Evolutionary conservation across 2,888 invertebrate genomes (phyloP).

Genomic region (Argynnis bischoffii): DNA sequence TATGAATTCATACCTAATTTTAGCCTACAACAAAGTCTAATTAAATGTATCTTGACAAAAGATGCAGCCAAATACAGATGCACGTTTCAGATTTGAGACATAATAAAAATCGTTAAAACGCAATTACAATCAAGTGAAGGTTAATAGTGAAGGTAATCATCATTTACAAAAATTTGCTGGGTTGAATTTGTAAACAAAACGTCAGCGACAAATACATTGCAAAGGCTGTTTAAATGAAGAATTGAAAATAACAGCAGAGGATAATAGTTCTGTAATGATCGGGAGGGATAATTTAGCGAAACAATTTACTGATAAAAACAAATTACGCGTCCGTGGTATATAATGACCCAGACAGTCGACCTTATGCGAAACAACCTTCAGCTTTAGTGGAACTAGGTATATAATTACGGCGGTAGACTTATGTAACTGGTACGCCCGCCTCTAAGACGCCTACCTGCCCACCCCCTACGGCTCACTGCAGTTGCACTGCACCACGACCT

Average conservation of each 20-base stretch:
- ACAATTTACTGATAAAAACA: conserved; percentile 12
- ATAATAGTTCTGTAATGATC: conserved; percentile 10
- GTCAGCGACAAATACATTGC: conserved; percentile 8
- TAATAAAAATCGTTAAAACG: conserved; percentile 23
- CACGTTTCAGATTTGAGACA: conserved; percentile 12
- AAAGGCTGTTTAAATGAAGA: conserved; percentile 14
- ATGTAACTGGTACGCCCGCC: conserved; percentile 44
- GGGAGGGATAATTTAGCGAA: conserved; percentile 9
- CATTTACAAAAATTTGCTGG: conserved; percentile 11
- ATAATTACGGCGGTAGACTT: conserved; percentile 48
- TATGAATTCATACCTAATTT: too few relatives aligned
- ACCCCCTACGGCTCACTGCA: conserved; percentile 49
- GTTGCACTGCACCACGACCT: conserved; percentile 68
- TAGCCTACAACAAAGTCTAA: too few relatives aligned
- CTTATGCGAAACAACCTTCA: conserved; percentile 73
- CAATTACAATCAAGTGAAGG: conserved; percentile 29
- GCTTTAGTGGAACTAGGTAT: conserved; percentile 61
- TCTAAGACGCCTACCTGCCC: conserved; percentile 53
- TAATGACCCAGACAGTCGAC: conserved; percentile 53
- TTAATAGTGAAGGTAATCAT: conserved; percentile 21
- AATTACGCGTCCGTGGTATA: conserved; percentile 18
- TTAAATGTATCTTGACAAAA: too few relatives aligned
- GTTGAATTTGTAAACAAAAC: conserved; percentile 13
- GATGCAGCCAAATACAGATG: too few relatives aligned
- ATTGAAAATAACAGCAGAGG: conserved; percentile 7